phyloP scores from a whole-genome alignment of 2,113 vertebrate species.

The Scomber japonicus region DNA sequence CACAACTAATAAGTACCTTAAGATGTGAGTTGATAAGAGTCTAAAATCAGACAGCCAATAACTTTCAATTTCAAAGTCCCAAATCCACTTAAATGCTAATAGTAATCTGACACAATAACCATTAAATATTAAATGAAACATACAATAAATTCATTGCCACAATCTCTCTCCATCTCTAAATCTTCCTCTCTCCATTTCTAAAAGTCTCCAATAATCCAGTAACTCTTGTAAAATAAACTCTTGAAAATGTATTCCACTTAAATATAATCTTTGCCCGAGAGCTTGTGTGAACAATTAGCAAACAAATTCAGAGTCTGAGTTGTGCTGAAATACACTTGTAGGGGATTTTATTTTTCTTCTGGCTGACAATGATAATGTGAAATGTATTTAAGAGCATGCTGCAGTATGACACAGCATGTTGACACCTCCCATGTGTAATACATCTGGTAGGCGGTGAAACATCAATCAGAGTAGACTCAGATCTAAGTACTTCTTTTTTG shows the following conservation, averaged over 20 bases:
- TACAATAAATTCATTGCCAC: neutral
- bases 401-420: conserved; percentile 43
- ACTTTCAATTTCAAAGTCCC: conserved; percentile 5
- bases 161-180: neutral
- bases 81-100: neutral
- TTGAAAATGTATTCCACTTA: conserved; percentile 15
- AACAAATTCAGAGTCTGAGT: neutral
- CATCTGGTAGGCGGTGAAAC: conserved; percentile 59
- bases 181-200: neutral
- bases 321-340: conserved; percentile 16
- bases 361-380: conserved; percentile 30
- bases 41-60: conserved; percentile 35
- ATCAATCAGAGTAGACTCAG: conserved; percentile 28
- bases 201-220: conserved; percentile 28
- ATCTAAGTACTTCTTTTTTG: conserved; percentile 24
- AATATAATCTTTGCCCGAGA: neutral
- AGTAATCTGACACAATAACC: neutral
- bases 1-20: neutral
- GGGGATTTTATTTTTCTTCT: conserved; percentile 21
- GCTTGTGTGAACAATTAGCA: conserved; percentile 7
- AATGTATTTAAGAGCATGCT: conserved; percentile 43
- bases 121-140: conserved; percentile 5
- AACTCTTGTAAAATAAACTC: conserved; percentile 2
- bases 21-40: conserved; percentile 18
- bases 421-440: conserved; percentile 57